These are phyloP conservation scores for Actinopyga echinites DNA, from an alignment of 53 echinoderm and acorn worm species.

Conservation along the genomic window DNA sequence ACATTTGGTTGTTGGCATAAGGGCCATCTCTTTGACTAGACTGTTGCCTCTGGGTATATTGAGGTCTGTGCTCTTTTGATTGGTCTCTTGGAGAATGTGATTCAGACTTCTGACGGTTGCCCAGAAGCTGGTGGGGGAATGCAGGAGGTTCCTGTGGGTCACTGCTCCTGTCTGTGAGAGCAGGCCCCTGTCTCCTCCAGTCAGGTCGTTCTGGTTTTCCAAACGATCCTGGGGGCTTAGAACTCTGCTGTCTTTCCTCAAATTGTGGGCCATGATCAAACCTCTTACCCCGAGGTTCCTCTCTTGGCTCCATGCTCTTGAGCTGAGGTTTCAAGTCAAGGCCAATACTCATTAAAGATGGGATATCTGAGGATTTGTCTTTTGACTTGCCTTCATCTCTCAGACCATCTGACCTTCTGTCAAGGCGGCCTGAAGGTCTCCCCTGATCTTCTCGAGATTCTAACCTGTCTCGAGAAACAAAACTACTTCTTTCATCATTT, in stretches of 20 bases:
- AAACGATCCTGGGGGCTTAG: neutral
- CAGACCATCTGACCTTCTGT: neutral
- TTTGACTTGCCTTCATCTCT: neutral
- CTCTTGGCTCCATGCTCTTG: neutral
- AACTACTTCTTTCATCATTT: slow-evolving; percentile 35
- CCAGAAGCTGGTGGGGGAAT: no score
- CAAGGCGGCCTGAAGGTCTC: neutral
- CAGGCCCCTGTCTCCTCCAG: no score
- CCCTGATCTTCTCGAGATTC: neutral
- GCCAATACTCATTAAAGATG: slow-evolving; percentile 13
- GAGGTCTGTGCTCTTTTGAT: no score
- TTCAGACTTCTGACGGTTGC: no score
- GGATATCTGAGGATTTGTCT: neutral
- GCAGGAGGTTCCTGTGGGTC: no score
- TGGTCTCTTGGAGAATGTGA: no score
- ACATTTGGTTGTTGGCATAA: no score
- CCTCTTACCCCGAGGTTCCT: slow-evolving; percentile 8
- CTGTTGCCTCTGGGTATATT: no score
- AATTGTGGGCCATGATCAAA: neutral
- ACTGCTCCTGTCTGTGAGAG: no score
- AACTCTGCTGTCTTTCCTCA: neutral
- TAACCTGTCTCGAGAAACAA: neutral
- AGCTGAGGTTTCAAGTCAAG: neutral
- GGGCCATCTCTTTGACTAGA: no score
- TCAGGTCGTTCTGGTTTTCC: no score